phyloP scores from a whole-genome alignment of 2,888 invertebrate species.

The Ophion slaviceki region DNA sequence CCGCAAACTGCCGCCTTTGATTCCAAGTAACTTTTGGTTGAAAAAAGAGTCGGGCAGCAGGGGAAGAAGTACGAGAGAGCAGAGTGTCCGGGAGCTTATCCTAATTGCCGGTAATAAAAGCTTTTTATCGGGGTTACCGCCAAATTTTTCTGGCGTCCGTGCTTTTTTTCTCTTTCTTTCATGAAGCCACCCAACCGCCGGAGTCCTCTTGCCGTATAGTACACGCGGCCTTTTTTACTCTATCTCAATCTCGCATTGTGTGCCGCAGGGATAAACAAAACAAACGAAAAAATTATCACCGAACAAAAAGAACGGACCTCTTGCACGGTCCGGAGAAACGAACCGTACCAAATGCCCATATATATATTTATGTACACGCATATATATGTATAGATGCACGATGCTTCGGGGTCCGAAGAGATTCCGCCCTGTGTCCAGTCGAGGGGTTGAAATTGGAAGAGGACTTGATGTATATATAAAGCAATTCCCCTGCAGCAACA shows the following conservation, averaged over 20 bases:
- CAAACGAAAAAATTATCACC: constrained; percentile 61
- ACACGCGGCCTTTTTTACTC: constrained; percentile 40
- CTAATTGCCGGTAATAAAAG: constrained; percentile 81
- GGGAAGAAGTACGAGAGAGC: constrained; percentile 45
- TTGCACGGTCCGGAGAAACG: constrained; percentile 47
- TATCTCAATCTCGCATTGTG: constrained; percentile 52
- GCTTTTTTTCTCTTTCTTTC: constrained; percentile 68
- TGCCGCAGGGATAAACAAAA: constrained; percentile 57
- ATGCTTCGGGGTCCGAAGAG: constrained; percentile 15
- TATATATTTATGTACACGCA: constrained; percentile 4
- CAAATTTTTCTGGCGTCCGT: constrained; percentile 43
- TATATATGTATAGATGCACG: constrained; percentile 8
- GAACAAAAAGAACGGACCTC: constrained; percentile 50
- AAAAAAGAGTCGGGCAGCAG: constrained; percentile 19
- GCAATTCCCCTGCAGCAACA: constrained; percentile 53
- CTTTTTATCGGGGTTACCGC: constrained; percentile 75
- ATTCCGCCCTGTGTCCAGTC: constrained; percentile 59
- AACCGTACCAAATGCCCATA: constrained; percentile 23
- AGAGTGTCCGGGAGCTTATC: constrained; percentile 75
- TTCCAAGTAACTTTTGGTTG: neutral
- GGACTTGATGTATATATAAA: constrained; percentile 42
- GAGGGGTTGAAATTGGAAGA: constrained; percentile 38
- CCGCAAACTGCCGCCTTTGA: neutral
- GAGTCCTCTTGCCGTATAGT: constrained; percentile 31
- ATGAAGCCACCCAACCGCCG: constrained; percentile 52